Conservation (phyloP, 2,797 vertebrate species). For the Bradypodion ventrale region DNA sequence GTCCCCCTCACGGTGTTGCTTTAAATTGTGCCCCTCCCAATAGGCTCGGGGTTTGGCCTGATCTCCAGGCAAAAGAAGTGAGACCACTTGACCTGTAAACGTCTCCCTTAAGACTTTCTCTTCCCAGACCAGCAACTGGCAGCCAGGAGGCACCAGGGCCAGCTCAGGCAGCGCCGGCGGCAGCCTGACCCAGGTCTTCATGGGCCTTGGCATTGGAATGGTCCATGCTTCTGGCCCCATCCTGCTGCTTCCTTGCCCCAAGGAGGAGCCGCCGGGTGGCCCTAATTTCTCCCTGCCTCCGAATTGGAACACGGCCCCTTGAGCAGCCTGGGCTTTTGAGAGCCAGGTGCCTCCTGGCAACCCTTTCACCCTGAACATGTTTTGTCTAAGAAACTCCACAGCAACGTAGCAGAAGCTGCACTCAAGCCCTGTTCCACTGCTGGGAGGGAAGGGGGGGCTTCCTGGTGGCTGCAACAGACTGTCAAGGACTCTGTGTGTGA, state of each 20-base stretch:
- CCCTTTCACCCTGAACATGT: constrained; percentile 44
- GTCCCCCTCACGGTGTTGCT: constrained; percentile 77
- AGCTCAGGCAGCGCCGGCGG: constrained; percentile 35
- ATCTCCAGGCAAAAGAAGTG: constrained; percentile 84
- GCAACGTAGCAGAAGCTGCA: constrained; percentile 81
- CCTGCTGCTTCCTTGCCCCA: constrained; percentile 52
- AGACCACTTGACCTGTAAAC: constrained; percentile 77
- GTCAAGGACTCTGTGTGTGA: constrained; percentile 72
- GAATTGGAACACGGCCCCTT: background rate
- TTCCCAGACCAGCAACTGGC: constrained; percentile 71
- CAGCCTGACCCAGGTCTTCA: constrained; percentile 25
- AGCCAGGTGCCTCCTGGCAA: constrained; percentile 66
- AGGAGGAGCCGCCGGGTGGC: constrained; percentile 43
- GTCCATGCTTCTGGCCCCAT: constrained; percentile 28
- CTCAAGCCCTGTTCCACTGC: constrained; percentile 73
- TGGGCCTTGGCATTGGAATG: background rate
- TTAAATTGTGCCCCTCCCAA: constrained; percentile 85
- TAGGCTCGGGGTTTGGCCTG: constrained; percentile 87
- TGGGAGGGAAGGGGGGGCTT: too few species aligned
- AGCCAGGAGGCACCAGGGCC: constrained; percentile 74
- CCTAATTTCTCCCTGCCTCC: constrained; percentile 39
- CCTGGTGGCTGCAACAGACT: constrained; percentile 63
- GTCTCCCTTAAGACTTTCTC: constrained; percentile 76
- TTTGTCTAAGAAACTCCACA: constrained; percentile 68
- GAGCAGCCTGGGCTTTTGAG: constrained; percentile 18